phyloP scores from a whole-genome alignment of 92 coral and sea anemone genomes.

The Phymanthus crucifer region DNA sequence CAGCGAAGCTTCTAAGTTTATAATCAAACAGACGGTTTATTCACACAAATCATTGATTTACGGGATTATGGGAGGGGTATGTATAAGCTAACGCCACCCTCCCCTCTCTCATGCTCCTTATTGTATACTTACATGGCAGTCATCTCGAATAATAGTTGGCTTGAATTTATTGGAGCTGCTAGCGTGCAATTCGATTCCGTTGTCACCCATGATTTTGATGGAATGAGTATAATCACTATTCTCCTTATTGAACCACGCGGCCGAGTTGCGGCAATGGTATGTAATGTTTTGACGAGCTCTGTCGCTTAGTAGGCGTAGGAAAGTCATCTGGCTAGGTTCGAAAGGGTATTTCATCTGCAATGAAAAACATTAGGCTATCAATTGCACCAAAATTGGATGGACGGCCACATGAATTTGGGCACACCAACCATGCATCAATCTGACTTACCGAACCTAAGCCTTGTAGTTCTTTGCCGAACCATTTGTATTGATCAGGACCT shows the following conservation, averaged over 20 bases:
- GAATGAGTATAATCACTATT: slow-evolving; percentile 59
- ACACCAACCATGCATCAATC: too few species aligned
- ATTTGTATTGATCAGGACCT: slow-evolving; percentile 89
- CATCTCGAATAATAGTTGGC: slow-evolving; percentile 75
- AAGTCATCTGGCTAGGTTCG: slow-evolving; percentile 84
- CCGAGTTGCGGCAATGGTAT: slow-evolving; percentile 93
- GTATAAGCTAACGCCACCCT: too few species aligned
- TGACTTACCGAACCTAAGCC: slow-evolving; percentile 68
- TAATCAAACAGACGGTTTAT: too few species aligned
- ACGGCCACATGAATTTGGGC: too few species aligned
- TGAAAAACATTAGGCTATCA: neutral
- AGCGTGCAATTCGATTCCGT: slow-evolving; percentile 89
- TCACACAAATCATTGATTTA: neutral
- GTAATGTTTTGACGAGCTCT: slow-evolving; percentile 85
- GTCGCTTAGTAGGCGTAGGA: slow-evolving; percentile 84
- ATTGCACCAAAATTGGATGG: too few species aligned
- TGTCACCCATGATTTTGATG: slow-evolving; percentile 79
- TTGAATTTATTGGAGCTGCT: slow-evolving; percentile 86
- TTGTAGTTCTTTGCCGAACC: slow-evolving; percentile 81
- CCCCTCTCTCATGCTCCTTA: too few species aligned
- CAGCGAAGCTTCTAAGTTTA: too few species aligned
- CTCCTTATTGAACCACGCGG: slow-evolving; percentile 73
- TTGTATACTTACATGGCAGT: slow-evolving; percentile 73
- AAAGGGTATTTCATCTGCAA: slow-evolving; percentile 73
- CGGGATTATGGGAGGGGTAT: neutral